A percentile compares a stretch with the other conserved stretches of the same genome.
phyloP scores from a whole-genome alignment of 2,797 vertebrate genomes.

The Cottoperca gobio region DNA sequence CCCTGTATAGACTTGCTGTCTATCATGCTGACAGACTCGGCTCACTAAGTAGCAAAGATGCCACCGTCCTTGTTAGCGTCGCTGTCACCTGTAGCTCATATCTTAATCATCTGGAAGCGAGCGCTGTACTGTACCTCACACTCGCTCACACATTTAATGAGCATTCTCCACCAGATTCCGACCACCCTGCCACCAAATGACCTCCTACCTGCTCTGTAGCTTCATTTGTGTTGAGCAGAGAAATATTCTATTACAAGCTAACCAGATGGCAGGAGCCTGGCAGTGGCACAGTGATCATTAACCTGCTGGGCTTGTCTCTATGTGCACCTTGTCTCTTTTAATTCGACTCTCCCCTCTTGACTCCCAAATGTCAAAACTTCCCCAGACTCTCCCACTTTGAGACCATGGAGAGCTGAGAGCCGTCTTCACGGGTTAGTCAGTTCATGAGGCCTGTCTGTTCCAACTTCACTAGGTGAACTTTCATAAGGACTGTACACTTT shows the following conservation, averaged over 20 bases:
- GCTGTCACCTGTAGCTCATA: slow-evolving; percentile 51
- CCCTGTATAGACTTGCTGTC: slow-evolving; percentile 9
- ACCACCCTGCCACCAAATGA: slow-evolving; percentile 26
- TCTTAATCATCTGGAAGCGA: slow-evolving; percentile 50
- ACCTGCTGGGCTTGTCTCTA: slow-evolving; percentile 48
- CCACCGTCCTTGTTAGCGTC: slow-evolving; percentile 36
- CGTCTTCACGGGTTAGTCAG: slow-evolving; percentile 3
- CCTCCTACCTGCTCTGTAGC: slow-evolving; percentile 9
- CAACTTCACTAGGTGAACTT: background rate
- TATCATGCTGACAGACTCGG: slow-evolving; percentile 13
- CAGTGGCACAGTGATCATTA: slow-evolving; percentile 50
- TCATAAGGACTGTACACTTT: background rate
- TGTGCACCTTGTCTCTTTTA: slow-evolving; percentile 49
- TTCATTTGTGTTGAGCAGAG: slow-evolving; percentile 39
- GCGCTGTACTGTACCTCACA: slow-evolving; percentile 1
- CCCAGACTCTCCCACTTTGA: slow-evolving; percentile 36
- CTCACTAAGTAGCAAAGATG: background rate
- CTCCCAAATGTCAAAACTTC: slow-evolving; percentile 50
- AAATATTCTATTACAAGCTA: slow-evolving; percentile 41
- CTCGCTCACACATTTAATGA: slow-evolving; percentile 28
- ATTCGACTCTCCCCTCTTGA: slow-evolving; percentile 33
- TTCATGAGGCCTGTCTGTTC: background rate
- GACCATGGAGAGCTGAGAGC: background rate
- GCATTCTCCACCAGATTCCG: slow-evolving; percentile 23
- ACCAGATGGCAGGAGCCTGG: slow-evolving; percentile 60